Percentiles rank a stretch among this genome's conserved stretches.
These are phyloP conservation scores for Scaptomyza tumidula DNA, from an alignment of 2,888 invertebrate genomes.

Conservation along the genomic window DNA sequence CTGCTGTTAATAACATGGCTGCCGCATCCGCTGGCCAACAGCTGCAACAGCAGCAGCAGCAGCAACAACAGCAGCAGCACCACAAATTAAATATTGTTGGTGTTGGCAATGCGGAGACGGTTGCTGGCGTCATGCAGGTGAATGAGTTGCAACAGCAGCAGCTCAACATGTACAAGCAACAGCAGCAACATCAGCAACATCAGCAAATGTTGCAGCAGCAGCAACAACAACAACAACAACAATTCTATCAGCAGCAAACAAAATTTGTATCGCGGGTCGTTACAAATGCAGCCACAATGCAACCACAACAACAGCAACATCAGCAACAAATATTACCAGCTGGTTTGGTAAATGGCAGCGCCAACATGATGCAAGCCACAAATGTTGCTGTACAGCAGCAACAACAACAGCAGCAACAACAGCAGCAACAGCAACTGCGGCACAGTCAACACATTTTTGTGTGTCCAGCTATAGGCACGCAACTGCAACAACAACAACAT, in stretches of 20 bases:
- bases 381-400: slow-evolving; percentile 47
- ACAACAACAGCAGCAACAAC: slow-evolving; percentile 35
- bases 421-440: slow-evolving; percentile 48
- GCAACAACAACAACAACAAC: slow-evolving; percentile 61
- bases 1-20: slow-evolving; percentile 81
- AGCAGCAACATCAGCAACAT: slow-evolving; percentile 53
- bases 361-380: slow-evolving; percentile 60
- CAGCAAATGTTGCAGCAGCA: slow-evolving; percentile 63
- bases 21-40: slow-evolving; percentile 84
- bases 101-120: slow-evolving; percentile 69
- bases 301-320: slow-evolving; percentile 57
- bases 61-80: slow-evolving; percentile 71
- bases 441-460: slow-evolving; percentile 49
- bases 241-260: slow-evolving; percentile 64
- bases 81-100: slow-evolving; percentile 78
- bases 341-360: slow-evolving; percentile 76
- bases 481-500: slow-evolving; percentile 45
- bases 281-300: slow-evolving; percentile 69
- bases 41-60: slow-evolving; percentile 69
- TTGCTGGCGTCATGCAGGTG: slow-evolving; percentile 66
- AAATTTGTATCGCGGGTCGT: slow-evolving; percentile 78
- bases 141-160: slow-evolving; percentile 68
- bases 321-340: slow-evolving; percentile 74
- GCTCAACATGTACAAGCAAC: slow-evolving; percentile 66
- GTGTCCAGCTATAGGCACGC: slow-evolving; percentile 31